Evolutionary conservation across 1,140 invertebrate genomes (phyloP), one percentile per base, ranked within the genome.

Genomic region (Platorchestia sp.): DNA sequence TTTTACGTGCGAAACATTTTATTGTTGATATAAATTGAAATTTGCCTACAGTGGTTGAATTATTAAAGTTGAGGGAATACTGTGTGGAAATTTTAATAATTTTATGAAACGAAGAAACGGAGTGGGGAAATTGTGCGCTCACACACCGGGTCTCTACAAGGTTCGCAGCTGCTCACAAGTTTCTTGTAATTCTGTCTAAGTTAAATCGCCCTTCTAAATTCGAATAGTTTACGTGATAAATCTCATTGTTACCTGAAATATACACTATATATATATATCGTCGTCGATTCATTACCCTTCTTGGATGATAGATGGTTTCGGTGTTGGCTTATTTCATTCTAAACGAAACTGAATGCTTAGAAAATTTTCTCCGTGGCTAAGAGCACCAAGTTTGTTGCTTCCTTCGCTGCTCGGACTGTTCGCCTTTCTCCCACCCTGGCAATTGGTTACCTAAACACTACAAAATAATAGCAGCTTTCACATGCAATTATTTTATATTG

Each of bases 191-290:
- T 75, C 1, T 22, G 27, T 36, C 59, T 75, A 75, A 75, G 59
- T 75, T 75, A 75, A 10, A 10, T 75, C 59, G 59, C 59, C 59
- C 10, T 36, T 75, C 59, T 75, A 75, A 75, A 75, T 75, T 75
- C 59, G 1, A 75, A 75, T 75, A 75, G 41, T 93, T 45, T 93
- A 47, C 43, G 91, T 93, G 91, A 93, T 93, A 93, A 45, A 93
- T 93, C 91, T 93, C 91, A 93, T 93, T 93, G 91, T 93, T 93
- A 93, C 91, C 91, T 93, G 91, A 93, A 93, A 93, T 93, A 93
- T 93, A 93, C 45, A 45, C 91, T 93, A 93, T 93, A 93, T 93
- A 93, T 93, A 93, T 93, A 45, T 91, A 91, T 45, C 27, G 87
- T 47, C 91, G 16, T 45, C 40, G 91, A 47, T 27, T 93, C 45